Base-by-base conservation (phyloP, 2,888 invertebrate genomes). In the Agrotis exclamationis region DNA sequence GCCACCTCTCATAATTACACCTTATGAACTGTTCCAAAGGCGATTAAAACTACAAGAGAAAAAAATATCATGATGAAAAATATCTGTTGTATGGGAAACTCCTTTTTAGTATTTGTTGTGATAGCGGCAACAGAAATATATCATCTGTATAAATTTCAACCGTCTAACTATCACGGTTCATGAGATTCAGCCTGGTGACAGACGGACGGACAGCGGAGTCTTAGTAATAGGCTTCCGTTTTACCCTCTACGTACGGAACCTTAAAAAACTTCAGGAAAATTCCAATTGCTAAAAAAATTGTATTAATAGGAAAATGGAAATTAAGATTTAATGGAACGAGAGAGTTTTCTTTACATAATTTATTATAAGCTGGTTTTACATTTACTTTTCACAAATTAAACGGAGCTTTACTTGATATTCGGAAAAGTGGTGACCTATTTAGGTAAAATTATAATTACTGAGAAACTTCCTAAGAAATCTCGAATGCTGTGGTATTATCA, bases 231-330 rank as follows among this genome's bases (percentile, higher is more conserved):
- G 9, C 1, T 33, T 1, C 33, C 33, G 3, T 33, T 33, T 33
- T 9, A 33, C 33, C 9, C 9, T 33, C 33, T 33, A 9, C 7
- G 33, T 9, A 33, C 33, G 9, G 33, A 9, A 28, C 3, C 28
- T 3, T 24, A 24, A 14, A 76, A 56, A 60, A 66, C 13, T 11
- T 20, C 18, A 39, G 3, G 13, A 39, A 11, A 51, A 62, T 58
- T 65, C 2, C 50, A 63, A 63, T 45, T 76, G 28, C 18, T 13
- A 59, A 60, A 51, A 44, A 47, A 62, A 53, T 65, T 64, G 3
- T 75, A 51, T 45, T 45, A 75, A 39, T 45, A 63, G 39, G 54
- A 64, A 79, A 51, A 60, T 63, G 64, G 6, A 48, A 64, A 62
- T 79, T 60, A 60, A 47, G 11, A 9, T 50, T 54, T 59, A 16